phyloP scores from a whole-genome alignment of 2,888 invertebrate species.

The Stictocephala bisonia region DNA sequence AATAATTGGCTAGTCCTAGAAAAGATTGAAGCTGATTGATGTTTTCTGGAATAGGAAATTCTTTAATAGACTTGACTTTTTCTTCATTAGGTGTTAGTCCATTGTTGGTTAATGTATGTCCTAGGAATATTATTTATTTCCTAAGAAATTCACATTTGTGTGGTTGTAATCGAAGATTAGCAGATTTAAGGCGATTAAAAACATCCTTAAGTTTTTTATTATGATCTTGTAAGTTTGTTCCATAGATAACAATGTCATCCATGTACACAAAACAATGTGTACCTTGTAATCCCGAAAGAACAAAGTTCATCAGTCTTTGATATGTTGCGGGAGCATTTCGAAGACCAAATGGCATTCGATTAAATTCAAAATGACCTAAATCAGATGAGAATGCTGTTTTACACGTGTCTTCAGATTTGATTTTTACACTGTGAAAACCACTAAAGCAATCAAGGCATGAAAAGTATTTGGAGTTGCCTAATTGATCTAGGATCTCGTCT shows the following conservation, averaged over 20 bases:
- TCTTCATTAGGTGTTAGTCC: too few species aligned
- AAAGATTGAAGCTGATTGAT: too few species aligned
- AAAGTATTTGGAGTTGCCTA: constrained; percentile 16
- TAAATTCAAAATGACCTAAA: constrained; percentile 59
- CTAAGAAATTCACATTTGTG: not conserved
- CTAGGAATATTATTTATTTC: not conserved
- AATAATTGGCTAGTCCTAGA: not conserved
- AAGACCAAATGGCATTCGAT: constrained; percentile 61
- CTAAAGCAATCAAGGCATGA: not conserved
- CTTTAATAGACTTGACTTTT: not conserved
- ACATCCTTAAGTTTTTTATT: not conserved
- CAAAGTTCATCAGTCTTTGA: constrained; percentile 59
- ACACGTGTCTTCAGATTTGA: constrained; percentile 56
- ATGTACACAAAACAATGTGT: not conserved
- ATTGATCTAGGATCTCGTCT: not conserved
- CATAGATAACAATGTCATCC: constrained; percentile 29
- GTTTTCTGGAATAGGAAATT: too few species aligned
- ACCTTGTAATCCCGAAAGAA: constrained; percentile 55
- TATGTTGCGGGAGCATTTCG: constrained; percentile 59
- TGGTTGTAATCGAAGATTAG: too few species aligned
- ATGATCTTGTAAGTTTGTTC: constrained; percentile 5
- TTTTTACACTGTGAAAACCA: constrained; percentile 59
- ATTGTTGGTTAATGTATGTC: not conserved
- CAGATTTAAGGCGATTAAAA: not conserved
- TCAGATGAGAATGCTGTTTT: constrained; percentile 62